These are phyloP conservation scores for Odontamblyopus rebecca DNA, from an alignment of 2,797 vertebrate genomes.

Conservation along the genomic window DNA sequence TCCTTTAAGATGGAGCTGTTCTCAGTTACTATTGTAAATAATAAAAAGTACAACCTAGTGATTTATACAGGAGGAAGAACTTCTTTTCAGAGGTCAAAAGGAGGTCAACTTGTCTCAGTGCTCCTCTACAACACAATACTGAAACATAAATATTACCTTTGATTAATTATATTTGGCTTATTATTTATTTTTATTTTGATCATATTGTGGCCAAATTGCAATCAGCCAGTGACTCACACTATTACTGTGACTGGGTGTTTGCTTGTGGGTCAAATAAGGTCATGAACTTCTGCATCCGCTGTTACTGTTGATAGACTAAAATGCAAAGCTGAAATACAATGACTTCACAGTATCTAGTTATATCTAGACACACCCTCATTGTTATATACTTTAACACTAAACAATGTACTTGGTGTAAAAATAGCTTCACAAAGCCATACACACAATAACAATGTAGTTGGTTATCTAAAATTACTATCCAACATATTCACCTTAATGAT, in stretches of 20 bases:
- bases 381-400: too few species aligned
- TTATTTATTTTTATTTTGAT: background rate
- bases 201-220: background rate
- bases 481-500: background rate
- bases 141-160: background rate
- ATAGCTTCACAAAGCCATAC: too few species aligned
- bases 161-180: background rate
- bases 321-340: background rate
- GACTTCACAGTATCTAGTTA: background rate
- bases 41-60: too few species aligned
- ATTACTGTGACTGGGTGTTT: too few species aligned
- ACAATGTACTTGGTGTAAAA: too few species aligned
- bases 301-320: background rate
- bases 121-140: background rate
- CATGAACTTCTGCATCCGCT: background rate
- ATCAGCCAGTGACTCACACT: too few species aligned
- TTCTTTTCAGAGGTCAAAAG: background rate
- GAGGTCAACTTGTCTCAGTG: background rate
- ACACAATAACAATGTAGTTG: too few species aligned
- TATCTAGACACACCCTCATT: background rate
- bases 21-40: too few species aligned
- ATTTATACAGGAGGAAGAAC: too few species aligned
- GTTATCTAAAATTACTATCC: too few species aligned
- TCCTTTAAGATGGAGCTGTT: slow-evolving; percentile 30
- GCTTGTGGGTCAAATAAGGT: background rate